Evolutionary conservation across 2,113 vertebrate genomes (phyloP), one percentile per base, ranked within the genome.

Genomic region (Tretioscincus oriximinensis): DNA sequence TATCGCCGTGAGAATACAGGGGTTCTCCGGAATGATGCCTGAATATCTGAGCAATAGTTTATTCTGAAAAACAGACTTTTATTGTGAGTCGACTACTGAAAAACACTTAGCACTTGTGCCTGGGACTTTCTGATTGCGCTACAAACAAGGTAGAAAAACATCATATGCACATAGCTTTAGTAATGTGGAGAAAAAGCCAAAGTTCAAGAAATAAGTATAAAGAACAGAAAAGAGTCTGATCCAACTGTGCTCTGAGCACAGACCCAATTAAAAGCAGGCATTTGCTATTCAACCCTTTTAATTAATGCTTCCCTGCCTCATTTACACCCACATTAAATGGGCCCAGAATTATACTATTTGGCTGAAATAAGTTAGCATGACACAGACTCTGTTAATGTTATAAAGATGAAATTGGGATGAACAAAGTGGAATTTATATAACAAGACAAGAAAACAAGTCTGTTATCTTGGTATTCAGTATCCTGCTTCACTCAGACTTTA

Each of bases 221-320:
- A 79, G 54, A 79, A 69, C 51, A 49, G 29, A 61, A 81, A n/a
- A 73, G 66, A 74, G 63, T 9, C 63, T 81, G 66, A 54, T 66
- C 28, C 28, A 74, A 81, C 71, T n/a, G 16, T 45, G 65, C 31
- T 22, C 1, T 41, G 49, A 75, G 73, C 67, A 75, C 64, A 16
- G 80, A 68, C 68, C 49, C 31, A 81, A 81, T 81, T 81, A 81
- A 75, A 60, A 18, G n/a, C 26, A 68, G 58, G 18, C 49, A 75
- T 75, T 81, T 81, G 24, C 80, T 68, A 60, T 68, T 81, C 72
- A 68, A 68, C 64, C 54, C 72, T 75, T 81, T 66, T 74, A 67
- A 81, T 81, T 67, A 74, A 68, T 75, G 80, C 20, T 81, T 68
- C 73, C 24, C 22, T 68, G 72, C 22, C 64, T 81, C 16, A 31